Evolutionary conservation across 2,797 vertebrate species (phyloP), one percentile per base, ranked within the genome.

Genomic region (Pseudochromis fuscus): DNA sequence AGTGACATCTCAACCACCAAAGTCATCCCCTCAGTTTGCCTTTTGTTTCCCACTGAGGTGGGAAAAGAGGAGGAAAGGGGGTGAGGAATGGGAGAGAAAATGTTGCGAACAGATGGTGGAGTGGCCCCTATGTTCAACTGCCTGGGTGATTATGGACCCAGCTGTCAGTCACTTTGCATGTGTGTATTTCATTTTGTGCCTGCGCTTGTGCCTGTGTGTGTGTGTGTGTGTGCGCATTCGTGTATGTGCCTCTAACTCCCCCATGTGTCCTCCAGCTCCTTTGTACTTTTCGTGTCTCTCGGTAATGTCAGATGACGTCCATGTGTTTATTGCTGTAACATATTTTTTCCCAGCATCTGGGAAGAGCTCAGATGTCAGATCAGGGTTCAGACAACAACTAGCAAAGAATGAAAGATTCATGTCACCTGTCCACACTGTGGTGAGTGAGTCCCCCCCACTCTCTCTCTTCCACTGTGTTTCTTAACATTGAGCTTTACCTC

Each of bases 121-220:
- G 75, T 86, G 86, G 88, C 83, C 83, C 81, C 82, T 68, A 48
- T 88, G 87, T 88, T 88, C 85, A 74, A 67, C 82, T 86, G 88
- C 74, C 66, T 80, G 88, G 87, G 87, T 85, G 86, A 91, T 91
- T 92, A 92, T 91, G 84, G 89, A 87, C 91, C 87, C 92, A 94
- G 90, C 93, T 94, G 93, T 89, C 90, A 90, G 73, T 89, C 90
- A 87, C 59, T 84, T 74, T 82, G 61, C 72, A 74, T 77, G 65
- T 57, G 37, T 59, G 28, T 68, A 52, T 77, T 45, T 71, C 52
- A 59, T 50, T 64, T 62, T 60, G 49, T 83, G 67, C 55, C 25
- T 57, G 16, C 53, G 27, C 46, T 18, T 55, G 18, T 67, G 48
- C 30, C 51, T 57, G 40, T 61, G 35, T 24, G 1, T 57, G 23